phyloP scores from a whole-genome alignment of 2,888 invertebrate genomes.

The Nysson spinosus region DNA sequence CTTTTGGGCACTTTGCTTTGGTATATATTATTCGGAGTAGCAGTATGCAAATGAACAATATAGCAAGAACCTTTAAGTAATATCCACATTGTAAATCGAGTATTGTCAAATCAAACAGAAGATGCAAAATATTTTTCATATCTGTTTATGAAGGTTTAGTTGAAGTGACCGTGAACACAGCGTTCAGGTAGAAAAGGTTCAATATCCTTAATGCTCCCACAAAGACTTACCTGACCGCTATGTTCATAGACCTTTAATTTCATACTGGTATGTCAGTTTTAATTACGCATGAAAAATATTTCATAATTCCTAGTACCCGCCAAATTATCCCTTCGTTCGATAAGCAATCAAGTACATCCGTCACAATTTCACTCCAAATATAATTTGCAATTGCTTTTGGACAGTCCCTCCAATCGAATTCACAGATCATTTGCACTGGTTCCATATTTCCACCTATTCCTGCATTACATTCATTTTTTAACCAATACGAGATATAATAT shows the following conservation, averaged over 20 bases:
- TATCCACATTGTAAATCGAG: neutral
- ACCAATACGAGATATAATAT: too few species aligned
- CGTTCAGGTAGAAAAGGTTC: conserved; percentile 19
- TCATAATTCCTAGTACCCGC: conserved; percentile 56
- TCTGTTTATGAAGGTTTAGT: too few species aligned
- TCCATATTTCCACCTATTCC: conserved; percentile 69
- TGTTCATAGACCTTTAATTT: conserved; percentile 28
- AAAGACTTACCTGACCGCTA: conserved; percentile 39
- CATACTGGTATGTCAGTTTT: neutral
- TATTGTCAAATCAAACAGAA: neutral
- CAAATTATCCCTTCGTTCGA: conserved; percentile 63
- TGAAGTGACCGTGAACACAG: conserved; percentile 36
- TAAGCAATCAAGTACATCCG: conserved; percentile 70
- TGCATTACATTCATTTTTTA: neutral
- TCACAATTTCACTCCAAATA: conserved; percentile 71
- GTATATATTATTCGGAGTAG: conserved; percentile 59
- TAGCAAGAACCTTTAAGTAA: conserved; percentile 56
- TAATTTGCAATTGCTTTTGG: conserved; percentile 65
- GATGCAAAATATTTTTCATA: too few species aligned
- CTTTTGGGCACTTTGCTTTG: conserved; percentile 50
- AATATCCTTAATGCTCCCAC: neutral
- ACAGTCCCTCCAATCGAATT: conserved; percentile 67
- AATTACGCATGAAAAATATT: conserved; percentile 20
- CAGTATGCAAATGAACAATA: conserved; percentile 52
- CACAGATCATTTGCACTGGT: conserved; percentile 64